Base-by-base conservation (phyloP, 2,888 invertebrate species). In the Pandemis heparana region DNA sequence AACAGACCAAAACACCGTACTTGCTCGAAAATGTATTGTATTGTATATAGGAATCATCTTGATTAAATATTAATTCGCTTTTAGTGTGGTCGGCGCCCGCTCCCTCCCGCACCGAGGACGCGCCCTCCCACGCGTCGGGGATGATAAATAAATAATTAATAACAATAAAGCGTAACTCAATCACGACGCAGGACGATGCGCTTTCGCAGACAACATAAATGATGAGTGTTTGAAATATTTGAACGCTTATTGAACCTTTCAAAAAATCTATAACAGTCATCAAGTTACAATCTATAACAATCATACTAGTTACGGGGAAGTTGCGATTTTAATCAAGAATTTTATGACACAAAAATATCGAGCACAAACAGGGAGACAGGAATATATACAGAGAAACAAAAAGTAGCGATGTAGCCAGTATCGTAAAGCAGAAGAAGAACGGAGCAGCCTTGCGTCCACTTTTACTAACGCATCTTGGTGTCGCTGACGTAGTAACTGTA, bases 91-190 rank as follows among this genome's bases (percentile, higher is more conserved):
- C 7, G 46, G 0, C 5, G 8, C 39, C 38, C 68, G 72, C 72
- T 41, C 32, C 48, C 48, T 12, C 14, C 23, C 0, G 48, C 63
- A 64, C 68, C 16, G 2, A 16, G 46, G 48, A 6, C 48, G 9
- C 48, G 12, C 62, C 48, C 53, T 32, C 23, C 7, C 41, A 53
- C 72, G 41, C 63, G 68, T 73, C 68, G 67, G 63, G 12, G 12
- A 14, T 68, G 70, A 74, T 74, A 74, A 74, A 74, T 74, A 74
- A 70, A 70, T 74, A 74, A 74, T 74, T 74, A 74, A 74, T 74
- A 74, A 70, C 70, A 70, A 74, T 74, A 60, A 60, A 59, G 60
- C 63, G 63, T 65, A 71, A 61, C 65, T 38, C 70, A 70, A 74
- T 74, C 74, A 69, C 64, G 64, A 46, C 48, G 48, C 16, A 9